Evolutionary conservation across 2,888 invertebrate species (phyloP).

Genomic region (Callosobruchus maculatus): DNA sequence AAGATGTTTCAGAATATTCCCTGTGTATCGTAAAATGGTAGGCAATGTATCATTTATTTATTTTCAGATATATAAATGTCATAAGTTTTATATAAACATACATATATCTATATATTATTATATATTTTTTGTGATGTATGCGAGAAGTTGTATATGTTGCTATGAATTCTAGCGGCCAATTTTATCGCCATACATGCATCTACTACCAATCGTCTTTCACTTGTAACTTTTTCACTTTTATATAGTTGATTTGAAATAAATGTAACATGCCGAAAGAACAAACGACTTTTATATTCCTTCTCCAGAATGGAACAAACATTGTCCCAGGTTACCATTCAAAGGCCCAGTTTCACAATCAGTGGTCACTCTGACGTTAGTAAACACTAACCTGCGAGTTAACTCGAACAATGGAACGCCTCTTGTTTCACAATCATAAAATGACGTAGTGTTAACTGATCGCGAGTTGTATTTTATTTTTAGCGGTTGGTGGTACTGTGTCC

Average conservation of each 20-base stretch:
- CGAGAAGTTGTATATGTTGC: slow-evolving; percentile 31
- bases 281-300: slow-evolving; percentile 16
- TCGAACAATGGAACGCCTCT: too few species aligned
- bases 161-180: slow-evolving; percentile 16
- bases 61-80: slow-evolving; percentile 45
- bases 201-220: slow-evolving; percentile 49
- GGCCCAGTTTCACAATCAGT: too few species aligned
- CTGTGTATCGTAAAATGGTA: background rate
- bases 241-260: slow-evolving; percentile 49
- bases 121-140: slow-evolving; percentile 48
- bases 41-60: slow-evolving; percentile 2
- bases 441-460: too few species aligned
- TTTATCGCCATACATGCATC: slow-evolving; percentile 43
- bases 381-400: too few species aligned
- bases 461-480: too few species aligned
- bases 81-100: slow-evolving; percentile 43
- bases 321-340: too few species aligned
- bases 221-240: slow-evolving; percentile 51
- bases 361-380: too few species aligned
- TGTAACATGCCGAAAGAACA: slow-evolving; percentile 47
- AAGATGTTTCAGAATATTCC: background rate
- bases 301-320: too few species aligned
- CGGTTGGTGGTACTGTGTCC: too few species aligned
- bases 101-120: slow-evolving; percentile 42
- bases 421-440: too few species aligned